A percentile compares a stretch with the other conserved stretches of the same genome.
Evolutionary conservation across 92 coral and sea anemone species (phyloP).

Genomic region (Hydrozoanthus gracilis): DNA sequence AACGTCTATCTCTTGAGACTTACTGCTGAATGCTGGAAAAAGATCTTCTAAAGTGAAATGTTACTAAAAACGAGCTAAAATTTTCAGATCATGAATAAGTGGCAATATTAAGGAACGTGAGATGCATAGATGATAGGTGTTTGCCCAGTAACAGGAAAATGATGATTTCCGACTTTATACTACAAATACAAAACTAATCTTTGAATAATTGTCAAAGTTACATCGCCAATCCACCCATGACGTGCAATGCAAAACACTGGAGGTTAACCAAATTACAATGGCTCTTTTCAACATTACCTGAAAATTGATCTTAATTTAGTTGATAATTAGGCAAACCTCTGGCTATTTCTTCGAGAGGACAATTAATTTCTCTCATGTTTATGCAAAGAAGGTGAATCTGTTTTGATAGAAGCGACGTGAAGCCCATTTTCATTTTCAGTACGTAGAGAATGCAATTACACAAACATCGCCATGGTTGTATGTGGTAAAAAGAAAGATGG

Average conservation of each 20-base stretch:
- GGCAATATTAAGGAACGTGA: neutral
- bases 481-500: slow-evolving; percentile 16
- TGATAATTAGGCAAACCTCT: neutral
- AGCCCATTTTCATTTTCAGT: neutral
- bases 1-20: neutral
- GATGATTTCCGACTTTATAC: neutral
- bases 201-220: neutral
- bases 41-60: neutral
- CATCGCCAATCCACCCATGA: neutral
- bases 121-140: slow-evolving; percentile 11
- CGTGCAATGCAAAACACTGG: neutral
- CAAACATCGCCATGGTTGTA: neutral
- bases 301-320: slow-evolving; percentile 1
- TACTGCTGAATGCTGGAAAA: neutral
- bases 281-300: neutral
- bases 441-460: neutral
- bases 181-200: neutral
- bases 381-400: slow-evolving; percentile 17
- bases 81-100: neutral
- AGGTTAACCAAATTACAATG: neutral
- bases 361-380: slow-evolving; percentile 34
- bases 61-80: neutral
- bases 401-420: neutral
- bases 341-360: slow-evolving; percentile 6
- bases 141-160: slow-evolving; percentile 16